Conservation (phyloP, 2,888 invertebrate species). For the Atrina japonica region DNA sequence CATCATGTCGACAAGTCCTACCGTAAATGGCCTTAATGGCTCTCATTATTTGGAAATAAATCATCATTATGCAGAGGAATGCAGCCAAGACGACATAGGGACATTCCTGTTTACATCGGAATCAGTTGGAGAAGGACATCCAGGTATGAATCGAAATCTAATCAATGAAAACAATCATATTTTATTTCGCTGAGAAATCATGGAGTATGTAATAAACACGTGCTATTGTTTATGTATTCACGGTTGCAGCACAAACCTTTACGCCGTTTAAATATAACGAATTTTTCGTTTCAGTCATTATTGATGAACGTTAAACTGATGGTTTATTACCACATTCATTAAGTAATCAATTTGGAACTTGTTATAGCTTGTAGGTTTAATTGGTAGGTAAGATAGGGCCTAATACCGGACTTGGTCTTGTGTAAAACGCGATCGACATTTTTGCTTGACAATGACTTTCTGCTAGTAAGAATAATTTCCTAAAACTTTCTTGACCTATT, state of each 20-base stretch:
- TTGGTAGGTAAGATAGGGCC: too few relatives aligned
- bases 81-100: slow-evolving; percentile 75
- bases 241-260: neutral
- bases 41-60: slow-evolving; percentile 70
- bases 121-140: slow-evolving; percentile 81
- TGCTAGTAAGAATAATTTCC: too few relatives aligned
- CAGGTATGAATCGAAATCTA: slow-evolving; percentile 64
- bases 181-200: slow-evolving; percentile 11
- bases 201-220: slow-evolving; percentile 38
- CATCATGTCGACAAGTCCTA: slow-evolving; percentile 50
- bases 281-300: neutral
- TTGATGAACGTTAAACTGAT: too few relatives aligned
- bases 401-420: too few relatives aligned
- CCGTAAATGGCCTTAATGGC: slow-evolving; percentile 54
- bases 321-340: too few relatives aligned
- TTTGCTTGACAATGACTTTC: too few relatives aligned
- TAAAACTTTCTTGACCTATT: too few relatives aligned
- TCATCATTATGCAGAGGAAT: slow-evolving; percentile 74
- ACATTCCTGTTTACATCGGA: slow-evolving; percentile 80
- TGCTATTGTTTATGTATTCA: slow-evolving; percentile 51
- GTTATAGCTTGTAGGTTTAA: too few relatives aligned
- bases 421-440: too few relatives aligned
- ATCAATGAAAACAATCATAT: neutral
- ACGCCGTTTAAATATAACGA: too few relatives aligned
- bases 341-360: too few relatives aligned